Base-by-base conservation (phyloP, 2,888 invertebrate genomes). In the Resseliella maxima region DNA sequence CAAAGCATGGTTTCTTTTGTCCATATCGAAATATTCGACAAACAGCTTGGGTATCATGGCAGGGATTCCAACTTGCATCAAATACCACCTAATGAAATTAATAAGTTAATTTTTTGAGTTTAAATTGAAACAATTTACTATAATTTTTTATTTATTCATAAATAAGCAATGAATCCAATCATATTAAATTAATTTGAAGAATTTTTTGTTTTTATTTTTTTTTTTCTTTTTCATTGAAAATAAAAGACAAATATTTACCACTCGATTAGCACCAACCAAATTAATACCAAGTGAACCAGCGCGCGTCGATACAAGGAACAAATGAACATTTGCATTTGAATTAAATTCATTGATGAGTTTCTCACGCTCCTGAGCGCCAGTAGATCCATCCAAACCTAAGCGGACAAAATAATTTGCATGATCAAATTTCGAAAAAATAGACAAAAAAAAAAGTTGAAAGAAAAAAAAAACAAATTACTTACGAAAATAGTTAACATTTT, bases 41-140 rank as follows among this genome's bases (percentile, higher is more conserved):
- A 21, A 99, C 98, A 45, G 99, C 99, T 92, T 98, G 98, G 0
- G 97, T 97, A 90, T 99, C 99, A 89, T 99, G 99, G 90, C 99
- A 99, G 0, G 99, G 99, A 92, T 99, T 99, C 99, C 99, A 99
- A 59, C 98, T 98, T 21, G 99, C 99, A 91, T 99, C 99, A 89
- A 99, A 96, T 85, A 99, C 98, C n/a, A n/a, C n/a, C n/a, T n/a
- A n/a, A n/a, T n/a, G n/a, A n/a, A n/a, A n/a, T n/a, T n/a, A n/a
- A n/a, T n/a, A n/a, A n/a, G n/a, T n/a, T n/a, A n/a, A n/a, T n/a
- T n/a, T n/a, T n/a, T n/a, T n/a, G n/a, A n/a, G n/a, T n/a, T n/a
- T n/a, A n/a, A n/a, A n/a, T n/a, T n/a, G n/a, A n/a, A n/a, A n/a
- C n/a, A n/a, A n/a, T n/a, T n/a, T n/a, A n/a, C n/a, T n/a, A n/a